A percentile compares a stretch with the other conserved stretches of the same genome.
Conservation (phyloP, 2,797 vertebrate species). For the Malurus splendens region DNA sequence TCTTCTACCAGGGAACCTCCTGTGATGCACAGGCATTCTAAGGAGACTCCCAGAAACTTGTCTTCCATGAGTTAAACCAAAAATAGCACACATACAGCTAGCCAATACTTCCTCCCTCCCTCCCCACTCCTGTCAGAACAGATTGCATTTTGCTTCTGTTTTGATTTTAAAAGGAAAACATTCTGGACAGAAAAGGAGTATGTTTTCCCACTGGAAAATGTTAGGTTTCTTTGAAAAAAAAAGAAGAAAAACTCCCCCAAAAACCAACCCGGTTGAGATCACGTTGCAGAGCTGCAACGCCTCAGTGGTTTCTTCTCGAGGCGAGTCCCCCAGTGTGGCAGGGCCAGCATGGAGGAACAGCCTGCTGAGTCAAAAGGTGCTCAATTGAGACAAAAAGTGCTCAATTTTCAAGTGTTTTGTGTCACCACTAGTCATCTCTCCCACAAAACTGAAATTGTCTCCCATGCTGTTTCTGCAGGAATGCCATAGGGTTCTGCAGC, state of each 20-base stretch:
- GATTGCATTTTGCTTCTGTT: neutral
- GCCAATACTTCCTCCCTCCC: neutral
- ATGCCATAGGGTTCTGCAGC: neutral
- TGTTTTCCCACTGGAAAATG: neutral
- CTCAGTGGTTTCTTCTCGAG: fast-evolving
- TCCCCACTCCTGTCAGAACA: neutral
- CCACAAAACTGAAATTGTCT: neutral
- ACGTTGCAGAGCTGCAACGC: neutral
- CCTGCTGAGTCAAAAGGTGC: neutral
- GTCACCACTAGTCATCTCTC: neutral
- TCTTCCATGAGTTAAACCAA: neutral
- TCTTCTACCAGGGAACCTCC: neutral
- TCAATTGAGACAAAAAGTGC: fast-evolving
- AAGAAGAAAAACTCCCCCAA: neutral
- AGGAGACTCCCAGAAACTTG: neutral
- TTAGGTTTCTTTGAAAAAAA: neutral
- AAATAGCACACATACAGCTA: neutral
- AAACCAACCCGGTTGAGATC: fast-evolving
- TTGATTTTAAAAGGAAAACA: slow-evolving; percentile 20
- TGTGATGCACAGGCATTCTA: neutral
- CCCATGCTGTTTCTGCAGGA: neutral
- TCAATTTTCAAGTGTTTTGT: neutral
- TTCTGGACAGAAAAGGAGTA: neutral
- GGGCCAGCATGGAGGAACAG: neutral
- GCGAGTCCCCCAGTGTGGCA: fast-evolving